phyloP scores from a whole-genome alignment of 2,113 vertebrate genomes.

The Seriola quinqueradiata region DNA sequence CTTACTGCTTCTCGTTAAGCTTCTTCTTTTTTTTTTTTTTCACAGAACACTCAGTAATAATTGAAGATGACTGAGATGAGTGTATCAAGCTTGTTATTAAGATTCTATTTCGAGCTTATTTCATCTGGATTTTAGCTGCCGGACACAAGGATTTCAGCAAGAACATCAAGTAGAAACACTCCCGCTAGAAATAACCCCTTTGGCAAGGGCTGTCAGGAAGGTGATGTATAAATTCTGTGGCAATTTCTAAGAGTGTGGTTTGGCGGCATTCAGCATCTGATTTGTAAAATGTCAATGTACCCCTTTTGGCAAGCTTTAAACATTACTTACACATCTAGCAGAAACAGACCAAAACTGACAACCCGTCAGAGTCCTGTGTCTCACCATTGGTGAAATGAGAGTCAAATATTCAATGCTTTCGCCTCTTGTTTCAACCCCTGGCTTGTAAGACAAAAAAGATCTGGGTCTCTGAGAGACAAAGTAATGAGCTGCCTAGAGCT shows the following conservation, averaged over 20 bases:
- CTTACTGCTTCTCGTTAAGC: background rate
- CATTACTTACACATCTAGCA: conserved; percentile 9
- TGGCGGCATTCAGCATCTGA: background rate
- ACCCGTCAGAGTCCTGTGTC: background rate
- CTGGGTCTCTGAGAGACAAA: conserved; percentile 1
- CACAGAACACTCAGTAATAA: background rate
- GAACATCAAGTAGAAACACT: too few relatives aligned
- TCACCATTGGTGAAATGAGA: background rate
- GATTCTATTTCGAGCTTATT: background rate
- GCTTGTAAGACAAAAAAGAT: background rate
- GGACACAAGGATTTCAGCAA: background rate
- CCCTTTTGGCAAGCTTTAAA: conserved; percentile 16
- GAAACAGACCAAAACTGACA: conserved; percentile 13
- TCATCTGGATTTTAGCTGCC: background rate
- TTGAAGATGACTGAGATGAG: conserved; percentile 4
- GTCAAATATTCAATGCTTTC: conserved; percentile 15
- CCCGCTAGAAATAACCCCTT: too few relatives aligned
- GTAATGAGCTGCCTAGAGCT: background rate
- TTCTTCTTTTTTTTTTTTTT: background rate
- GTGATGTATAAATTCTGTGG: too few relatives aligned
- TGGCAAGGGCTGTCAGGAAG: too few relatives aligned
- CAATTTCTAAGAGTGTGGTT: background rate
- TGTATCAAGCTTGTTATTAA: background rate
- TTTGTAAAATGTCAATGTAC: background rate
- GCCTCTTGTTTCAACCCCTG: background rate